Conservation (phyloP, 2,113 vertebrate species). For the Cochlearius cochlearius region DNA sequence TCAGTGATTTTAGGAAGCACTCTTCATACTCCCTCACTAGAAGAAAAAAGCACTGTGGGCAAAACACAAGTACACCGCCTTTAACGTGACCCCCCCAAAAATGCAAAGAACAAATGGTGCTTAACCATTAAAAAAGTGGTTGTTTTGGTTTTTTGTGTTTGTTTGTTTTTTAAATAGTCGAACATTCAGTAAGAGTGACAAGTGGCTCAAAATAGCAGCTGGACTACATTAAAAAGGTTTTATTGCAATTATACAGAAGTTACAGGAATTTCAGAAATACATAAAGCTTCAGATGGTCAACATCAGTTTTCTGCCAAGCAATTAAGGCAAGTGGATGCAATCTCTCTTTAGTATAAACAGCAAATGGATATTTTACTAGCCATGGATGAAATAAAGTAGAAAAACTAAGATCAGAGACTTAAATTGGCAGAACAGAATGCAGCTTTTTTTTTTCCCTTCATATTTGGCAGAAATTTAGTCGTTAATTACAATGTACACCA, state of each 20-base stretch:
- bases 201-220: background rate
- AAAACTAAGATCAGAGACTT: background rate
- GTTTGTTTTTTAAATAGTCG: background rate
- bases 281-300: background rate
- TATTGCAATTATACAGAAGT: conserved; percentile 41
- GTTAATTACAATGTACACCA: background rate
- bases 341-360: background rate
- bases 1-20: background rate
- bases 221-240: conserved; percentile 19
- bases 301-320: background rate
- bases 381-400: background rate
- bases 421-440: background rate
- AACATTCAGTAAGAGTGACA: background rate
- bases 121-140: background rate
- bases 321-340: conserved; percentile 33
- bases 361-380: background rate
- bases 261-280: conserved; percentile 23
- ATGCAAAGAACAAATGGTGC: background rate
- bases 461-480: background rate
- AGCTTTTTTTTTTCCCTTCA: background rate
- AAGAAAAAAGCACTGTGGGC: background rate
- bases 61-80: background rate
- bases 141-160: no score
- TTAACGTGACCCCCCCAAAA: background rate
- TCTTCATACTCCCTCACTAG: background rate